A percentile compares a stretch with the other conserved stretches of the same genome.
Conservation (phyloP, 2,888 invertebrate species). For the Amphipyra tragopoginis region DNA sequence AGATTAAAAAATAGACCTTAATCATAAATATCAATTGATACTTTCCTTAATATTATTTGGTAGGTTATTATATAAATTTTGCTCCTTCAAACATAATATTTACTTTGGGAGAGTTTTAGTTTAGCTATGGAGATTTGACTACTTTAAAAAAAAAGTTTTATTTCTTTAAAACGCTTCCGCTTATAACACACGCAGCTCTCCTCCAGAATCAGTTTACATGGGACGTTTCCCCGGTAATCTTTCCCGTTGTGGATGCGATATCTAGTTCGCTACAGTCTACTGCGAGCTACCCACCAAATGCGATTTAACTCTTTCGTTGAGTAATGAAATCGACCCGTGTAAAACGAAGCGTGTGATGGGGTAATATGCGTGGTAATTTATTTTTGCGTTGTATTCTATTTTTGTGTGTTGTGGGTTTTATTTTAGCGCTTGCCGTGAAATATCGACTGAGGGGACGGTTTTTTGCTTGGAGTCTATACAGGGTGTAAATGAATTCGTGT, state of each 20-base stretch:
- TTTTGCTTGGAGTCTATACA: too few relatives aligned
- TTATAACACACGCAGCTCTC: slow-evolving; percentile 14
- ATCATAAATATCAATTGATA: too few relatives aligned
- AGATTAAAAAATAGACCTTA: too few relatives aligned
- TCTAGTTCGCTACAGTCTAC: slow-evolving; percentile 40
- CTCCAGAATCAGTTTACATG: slow-evolving; percentile 69
- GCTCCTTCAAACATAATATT: too few relatives aligned
- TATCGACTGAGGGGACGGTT: too few relatives aligned
- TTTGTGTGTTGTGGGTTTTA: not conserved
- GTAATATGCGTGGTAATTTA: slow-evolving; percentile 6
- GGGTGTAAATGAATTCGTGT: too few relatives aligned
- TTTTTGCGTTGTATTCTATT: not conserved
- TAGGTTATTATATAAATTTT: too few relatives aligned
- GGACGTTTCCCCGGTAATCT: slow-evolving; percentile 64
- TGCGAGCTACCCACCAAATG: slow-evolving; percentile 33
- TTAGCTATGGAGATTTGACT: too few relatives aligned
- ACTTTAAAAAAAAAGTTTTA: too few relatives aligned
- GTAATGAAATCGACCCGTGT: slow-evolving; percentile 43
- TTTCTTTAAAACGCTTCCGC: slow-evolving; percentile 13
- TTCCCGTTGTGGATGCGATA: slow-evolving; percentile 54
- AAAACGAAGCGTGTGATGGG: slow-evolving; percentile 11
- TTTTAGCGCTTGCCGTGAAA: not conserved
- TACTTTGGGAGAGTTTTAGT: too few relatives aligned
- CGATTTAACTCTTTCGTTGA: slow-evolving; percentile 40
- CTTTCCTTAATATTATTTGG: too few relatives aligned